Evolutionary conservation across 2,888 invertebrate species (phyloP).

Genomic region (Lumbricus terrestris): DNA sequence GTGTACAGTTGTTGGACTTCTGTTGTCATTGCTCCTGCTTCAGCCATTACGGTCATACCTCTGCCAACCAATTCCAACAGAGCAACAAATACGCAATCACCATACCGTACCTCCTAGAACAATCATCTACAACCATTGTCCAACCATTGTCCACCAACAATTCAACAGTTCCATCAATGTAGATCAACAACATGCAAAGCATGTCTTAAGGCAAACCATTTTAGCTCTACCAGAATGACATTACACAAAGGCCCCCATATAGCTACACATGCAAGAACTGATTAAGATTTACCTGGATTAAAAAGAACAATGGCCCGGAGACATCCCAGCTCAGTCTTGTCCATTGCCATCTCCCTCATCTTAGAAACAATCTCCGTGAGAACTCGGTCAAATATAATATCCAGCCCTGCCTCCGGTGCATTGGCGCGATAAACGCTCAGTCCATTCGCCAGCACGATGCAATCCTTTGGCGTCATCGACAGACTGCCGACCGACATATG

Average conservation of each 20-base stretch:
- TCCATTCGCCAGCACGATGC: slow-evolving; percentile 73
- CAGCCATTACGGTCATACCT: too few species aligned
- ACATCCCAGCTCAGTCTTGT: slow-evolving; percentile 87
- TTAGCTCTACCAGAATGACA: not conserved
- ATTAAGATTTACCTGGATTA: slow-evolving; percentile 68
- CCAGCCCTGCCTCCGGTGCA: slow-evolving; percentile 76
- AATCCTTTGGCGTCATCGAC: slow-evolving; percentile 72
- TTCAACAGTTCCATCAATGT: too few species aligned
- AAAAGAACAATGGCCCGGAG: slow-evolving; percentile 90
- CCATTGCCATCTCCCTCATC: slow-evolving; percentile 93
- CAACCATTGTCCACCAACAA: too few species aligned
- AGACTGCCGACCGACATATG: slow-evolving; percentile 71
- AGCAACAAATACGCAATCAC: not conserved
- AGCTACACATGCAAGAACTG: not conserved
- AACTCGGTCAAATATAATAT: slow-evolving; percentile 68
- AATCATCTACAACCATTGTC: too few species aligned
- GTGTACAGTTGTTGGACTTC: too few species aligned
- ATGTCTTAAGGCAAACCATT: not conserved
- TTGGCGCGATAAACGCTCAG: slow-evolving; percentile 78
- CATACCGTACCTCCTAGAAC: not conserved
- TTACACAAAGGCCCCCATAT: not conserved
- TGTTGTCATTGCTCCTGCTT: too few species aligned
- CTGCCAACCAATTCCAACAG: too few species aligned
- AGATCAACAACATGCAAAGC: not conserved
- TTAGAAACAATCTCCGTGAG: slow-evolving; percentile 88